phyloP scores from a whole-genome alignment of 2,113 vertebrate genomes.

The Alosa alosa region DNA sequence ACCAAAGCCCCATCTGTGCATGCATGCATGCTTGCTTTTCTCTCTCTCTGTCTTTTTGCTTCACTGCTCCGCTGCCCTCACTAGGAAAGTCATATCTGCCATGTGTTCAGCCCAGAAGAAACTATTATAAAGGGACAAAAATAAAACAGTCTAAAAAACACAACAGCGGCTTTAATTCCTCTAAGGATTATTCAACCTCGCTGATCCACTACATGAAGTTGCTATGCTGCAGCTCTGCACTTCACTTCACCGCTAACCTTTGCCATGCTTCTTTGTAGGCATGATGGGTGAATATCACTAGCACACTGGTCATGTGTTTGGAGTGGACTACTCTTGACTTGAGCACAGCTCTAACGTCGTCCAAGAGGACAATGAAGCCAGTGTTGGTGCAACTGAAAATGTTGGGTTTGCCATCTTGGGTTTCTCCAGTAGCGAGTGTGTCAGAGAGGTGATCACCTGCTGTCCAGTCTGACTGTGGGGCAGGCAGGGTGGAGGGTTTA shows the following conservation, averaged over 20 bases:
- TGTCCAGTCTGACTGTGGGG: background rate
- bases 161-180: background rate
- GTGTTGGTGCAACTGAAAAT: background rate
- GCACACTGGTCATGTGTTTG: background rate
- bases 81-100: constrained; percentile 9
- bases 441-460: background rate
- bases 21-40: background rate
- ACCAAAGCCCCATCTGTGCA: constrained; percentile 35
- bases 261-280: background rate
- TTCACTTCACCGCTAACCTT: background rate
- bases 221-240: background rate
- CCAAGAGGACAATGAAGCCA: background rate
- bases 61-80: background rate
- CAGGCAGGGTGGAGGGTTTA: background rate
- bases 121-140: no score
- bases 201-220: background rate
- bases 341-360: background rate
- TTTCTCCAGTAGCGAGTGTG: background rate
- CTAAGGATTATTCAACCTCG: background rate
- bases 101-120: background rate
- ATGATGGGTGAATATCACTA: constrained; percentile 9
- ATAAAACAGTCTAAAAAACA: background rate
- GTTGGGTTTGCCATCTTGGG: background rate
- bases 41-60: background rate
- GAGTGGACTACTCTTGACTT: background rate